Conservation (phyloP, 2,113 vertebrate genomes). For the Melospiza melodia region DNA sequence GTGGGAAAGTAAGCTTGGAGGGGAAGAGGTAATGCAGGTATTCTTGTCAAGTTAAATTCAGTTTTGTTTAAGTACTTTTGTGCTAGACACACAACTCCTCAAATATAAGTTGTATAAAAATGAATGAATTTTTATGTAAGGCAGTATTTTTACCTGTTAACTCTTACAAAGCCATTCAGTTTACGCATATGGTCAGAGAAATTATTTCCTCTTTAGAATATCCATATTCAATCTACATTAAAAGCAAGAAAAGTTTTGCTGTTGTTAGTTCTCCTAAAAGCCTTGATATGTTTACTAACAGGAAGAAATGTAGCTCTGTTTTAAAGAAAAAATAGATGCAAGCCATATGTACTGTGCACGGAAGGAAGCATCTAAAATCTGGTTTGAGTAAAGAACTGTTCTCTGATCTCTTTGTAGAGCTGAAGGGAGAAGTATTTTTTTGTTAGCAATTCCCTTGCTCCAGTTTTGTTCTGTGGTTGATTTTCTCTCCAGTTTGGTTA, state of each 20-base stretch:
- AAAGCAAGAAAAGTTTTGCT: conserved; percentile 19
- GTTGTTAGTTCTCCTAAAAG: conserved; percentile 13
- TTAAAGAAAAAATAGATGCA: conserved; percentile 47
- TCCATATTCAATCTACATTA: background rate
- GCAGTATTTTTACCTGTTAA: background rate
- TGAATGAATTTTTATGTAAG: background rate
- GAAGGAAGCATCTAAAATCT: conserved; percentile 59
- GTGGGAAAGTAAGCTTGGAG: background rate
- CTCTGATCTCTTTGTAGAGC: conserved; percentile 67
- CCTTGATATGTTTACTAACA: conserved; percentile 55
- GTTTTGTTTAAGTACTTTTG: background rate
- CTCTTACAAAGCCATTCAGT: background rate
- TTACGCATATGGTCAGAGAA: background rate
- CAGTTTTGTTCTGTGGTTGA: conserved; percentile 53
- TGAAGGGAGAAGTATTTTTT: conserved; percentile 51
- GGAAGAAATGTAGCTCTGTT: conserved; percentile 59
- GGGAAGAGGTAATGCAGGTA: background rate
- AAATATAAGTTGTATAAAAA: background rate
- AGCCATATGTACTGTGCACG: conserved; percentile 37
- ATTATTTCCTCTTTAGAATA: background rate
- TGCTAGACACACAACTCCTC: background rate
- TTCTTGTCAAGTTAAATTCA: background rate
- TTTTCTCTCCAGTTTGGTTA: conserved; percentile 55
- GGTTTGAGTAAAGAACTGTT: conserved; percentile 59
- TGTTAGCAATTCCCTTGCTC: conserved; percentile 55